Evolutionary conservation across 2,888 invertebrate species (phyloP).

Genomic region (Copidosoma aretas): DNA sequence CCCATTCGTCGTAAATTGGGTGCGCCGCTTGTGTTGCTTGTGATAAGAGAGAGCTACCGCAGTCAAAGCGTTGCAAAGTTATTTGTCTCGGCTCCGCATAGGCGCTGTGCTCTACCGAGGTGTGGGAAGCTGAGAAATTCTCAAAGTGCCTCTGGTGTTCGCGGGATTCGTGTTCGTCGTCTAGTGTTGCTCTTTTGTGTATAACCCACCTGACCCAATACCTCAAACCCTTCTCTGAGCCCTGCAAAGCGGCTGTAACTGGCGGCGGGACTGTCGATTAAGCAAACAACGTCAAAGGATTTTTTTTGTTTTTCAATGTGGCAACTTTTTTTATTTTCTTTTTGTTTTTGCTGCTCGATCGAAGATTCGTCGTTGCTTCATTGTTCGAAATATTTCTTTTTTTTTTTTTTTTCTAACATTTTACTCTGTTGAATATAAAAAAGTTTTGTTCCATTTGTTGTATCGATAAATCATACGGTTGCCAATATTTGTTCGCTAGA

Average conservation of each 20-base stretch:
- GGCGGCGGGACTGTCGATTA: constrained; percentile 39
- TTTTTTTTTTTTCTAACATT: no score
- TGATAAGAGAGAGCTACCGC: no score
- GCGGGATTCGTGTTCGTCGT: constrained; percentile 81
- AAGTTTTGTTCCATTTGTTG: no score
- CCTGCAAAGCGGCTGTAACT: constrained; percentile 27
- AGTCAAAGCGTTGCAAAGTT: no score
- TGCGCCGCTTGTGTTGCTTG: no score
- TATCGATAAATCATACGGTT: no score
- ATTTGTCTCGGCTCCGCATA: background rate
- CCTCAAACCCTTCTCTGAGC: constrained; percentile 36
- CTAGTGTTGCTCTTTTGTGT: constrained; percentile 88
- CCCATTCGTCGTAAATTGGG: no score
- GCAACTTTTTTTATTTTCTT: constrained; percentile 1
- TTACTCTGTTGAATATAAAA: no score
- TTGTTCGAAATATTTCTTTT: no score
- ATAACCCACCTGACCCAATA: constrained; percentile 62
- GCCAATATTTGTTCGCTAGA: no score
- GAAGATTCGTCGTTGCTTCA: no score
- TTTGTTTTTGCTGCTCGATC: constrained; percentile 6
- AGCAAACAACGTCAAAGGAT: constrained; percentile 21
- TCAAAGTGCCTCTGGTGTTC: constrained; percentile 54
- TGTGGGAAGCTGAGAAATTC: constrained; percentile 36
- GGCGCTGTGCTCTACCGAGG: constrained; percentile 29
- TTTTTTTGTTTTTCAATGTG: background rate